Evolutionary conservation across 2,113 vertebrate species (phyloP).

Genomic region (Embiotoca jacksoni): DNA sequence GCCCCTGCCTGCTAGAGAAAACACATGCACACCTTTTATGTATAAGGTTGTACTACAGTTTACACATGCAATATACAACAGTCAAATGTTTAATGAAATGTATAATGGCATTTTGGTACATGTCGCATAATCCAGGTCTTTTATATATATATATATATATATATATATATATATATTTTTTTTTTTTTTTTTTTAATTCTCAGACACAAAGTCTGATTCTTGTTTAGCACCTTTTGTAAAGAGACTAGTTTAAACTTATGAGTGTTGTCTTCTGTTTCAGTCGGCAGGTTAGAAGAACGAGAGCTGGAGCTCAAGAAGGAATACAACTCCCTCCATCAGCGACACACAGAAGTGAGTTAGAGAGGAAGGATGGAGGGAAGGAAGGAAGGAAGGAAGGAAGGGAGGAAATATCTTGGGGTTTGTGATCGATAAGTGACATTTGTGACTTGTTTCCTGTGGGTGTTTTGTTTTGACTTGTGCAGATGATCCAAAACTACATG

Average conservation of each 20-base stretch:
- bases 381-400: neutral
- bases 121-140: too few relatives aligned
- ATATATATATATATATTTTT: too few relatives aligned
- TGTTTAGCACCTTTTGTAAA: too few relatives aligned
- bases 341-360: constrained; percentile 93
- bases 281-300: constrained; percentile 94
- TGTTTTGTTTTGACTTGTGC: constrained; percentile 28
- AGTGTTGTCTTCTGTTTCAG: constrained; percentile 73
- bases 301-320: constrained; percentile 98
- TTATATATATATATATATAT: too few relatives aligned
- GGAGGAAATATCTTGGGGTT: too few relatives aligned
- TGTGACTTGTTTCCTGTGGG: neutral
- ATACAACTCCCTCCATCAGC: constrained; percentile 94
- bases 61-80: neutral
- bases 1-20: neutral
- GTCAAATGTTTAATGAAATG: neutral
- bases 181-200: too few relatives aligned
- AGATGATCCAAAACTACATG: constrained; percentile 99
- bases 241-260: too few relatives aligned
- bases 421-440: neutral
- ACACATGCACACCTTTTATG: neutral
- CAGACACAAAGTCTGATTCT: too few relatives aligned
- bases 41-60: neutral
- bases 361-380: neutral
- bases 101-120: too few relatives aligned